Conservation (phyloP, 2,113 vertebrate species). For the Ophiodon elongatus region DNA sequence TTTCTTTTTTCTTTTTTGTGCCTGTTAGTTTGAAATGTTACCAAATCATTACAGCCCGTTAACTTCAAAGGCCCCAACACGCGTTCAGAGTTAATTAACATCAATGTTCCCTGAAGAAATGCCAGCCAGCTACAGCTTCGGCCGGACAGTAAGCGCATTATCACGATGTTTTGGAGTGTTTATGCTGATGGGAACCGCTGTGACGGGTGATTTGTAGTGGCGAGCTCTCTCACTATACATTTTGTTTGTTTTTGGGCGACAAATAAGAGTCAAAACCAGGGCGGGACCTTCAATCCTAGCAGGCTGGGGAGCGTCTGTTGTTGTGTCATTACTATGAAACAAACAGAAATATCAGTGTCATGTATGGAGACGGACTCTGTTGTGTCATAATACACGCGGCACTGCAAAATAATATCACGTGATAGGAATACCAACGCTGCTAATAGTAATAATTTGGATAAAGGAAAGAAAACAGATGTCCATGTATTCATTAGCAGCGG, state of each 20-base stretch:
- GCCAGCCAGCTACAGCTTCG: neutral
- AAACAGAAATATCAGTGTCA: neutral
- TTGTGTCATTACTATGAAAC: neutral
- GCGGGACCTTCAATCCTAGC: neutral
- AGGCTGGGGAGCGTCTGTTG: neutral
- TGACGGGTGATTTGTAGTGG: neutral
- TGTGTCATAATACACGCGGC: neutral
- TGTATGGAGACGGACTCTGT: neutral
- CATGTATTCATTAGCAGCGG: constrained; percentile 52
- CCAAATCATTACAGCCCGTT: constrained; percentile 16
- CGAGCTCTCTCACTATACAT: too few species aligned
- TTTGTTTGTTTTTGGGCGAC: neutral
- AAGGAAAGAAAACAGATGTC: constrained; percentile 54
- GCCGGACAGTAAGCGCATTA: neutral
- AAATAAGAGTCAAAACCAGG: neutral
- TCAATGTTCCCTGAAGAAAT: constrained; percentile 2
- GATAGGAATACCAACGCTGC: neutral
- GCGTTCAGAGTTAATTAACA: constrained; percentile 27
- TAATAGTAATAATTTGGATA: constrained; percentile 39
- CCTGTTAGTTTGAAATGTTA: neutral
- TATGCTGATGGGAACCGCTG: neutral
- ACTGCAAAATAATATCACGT: neutral
- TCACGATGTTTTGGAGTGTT: neutral
- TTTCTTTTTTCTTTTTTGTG: neutral
- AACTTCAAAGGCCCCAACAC: constrained; percentile 3